A percentile compares a stretch with the other conserved stretches of the same genome.
Conservation (phyloP, 2,888 invertebrate genomes). For the Cryptosula pallasiana region DNA sequence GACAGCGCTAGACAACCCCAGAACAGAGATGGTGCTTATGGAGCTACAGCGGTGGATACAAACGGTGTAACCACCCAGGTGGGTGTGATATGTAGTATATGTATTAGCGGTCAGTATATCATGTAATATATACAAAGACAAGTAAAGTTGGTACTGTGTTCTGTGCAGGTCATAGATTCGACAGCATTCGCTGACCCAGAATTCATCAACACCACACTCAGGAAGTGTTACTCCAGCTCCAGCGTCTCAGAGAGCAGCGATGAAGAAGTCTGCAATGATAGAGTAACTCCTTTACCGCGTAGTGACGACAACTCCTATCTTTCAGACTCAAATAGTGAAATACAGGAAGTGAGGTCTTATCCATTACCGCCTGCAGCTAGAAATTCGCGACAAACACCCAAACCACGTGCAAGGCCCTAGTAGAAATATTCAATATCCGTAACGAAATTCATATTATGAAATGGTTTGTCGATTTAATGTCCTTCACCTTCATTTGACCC, state of each 20-base stretch:
- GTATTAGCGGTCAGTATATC: too few species aligned
- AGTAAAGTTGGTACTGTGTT: too few species aligned
- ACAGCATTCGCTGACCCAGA: constrained; percentile 12
- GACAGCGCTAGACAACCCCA: neutral
- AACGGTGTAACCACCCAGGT: neutral
- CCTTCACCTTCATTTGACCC: too few species aligned
- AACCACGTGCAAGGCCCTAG: neutral
- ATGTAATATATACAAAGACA: too few species aligned
- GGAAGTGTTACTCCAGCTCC: constrained; percentile 5
- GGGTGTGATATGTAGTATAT: too few species aligned
- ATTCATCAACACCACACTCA: neutral
- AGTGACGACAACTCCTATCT: neutral
- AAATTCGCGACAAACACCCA: neutral
- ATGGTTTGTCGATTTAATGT: too few species aligned
- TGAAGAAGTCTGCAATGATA: neutral
- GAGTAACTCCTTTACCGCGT: neutral
- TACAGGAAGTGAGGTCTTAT: neutral
- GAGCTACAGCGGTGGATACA: neutral
- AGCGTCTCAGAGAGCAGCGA: neutral
- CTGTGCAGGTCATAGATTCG: neutral
- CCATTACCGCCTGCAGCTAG: neutral
- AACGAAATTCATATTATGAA: too few species aligned
- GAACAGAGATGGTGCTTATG: neutral
- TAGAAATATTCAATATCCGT: too few species aligned
- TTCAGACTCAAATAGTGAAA: neutral